Conservation (phyloP, 2,888 invertebrate species). For the Liodrosophila aerea region DNA sequence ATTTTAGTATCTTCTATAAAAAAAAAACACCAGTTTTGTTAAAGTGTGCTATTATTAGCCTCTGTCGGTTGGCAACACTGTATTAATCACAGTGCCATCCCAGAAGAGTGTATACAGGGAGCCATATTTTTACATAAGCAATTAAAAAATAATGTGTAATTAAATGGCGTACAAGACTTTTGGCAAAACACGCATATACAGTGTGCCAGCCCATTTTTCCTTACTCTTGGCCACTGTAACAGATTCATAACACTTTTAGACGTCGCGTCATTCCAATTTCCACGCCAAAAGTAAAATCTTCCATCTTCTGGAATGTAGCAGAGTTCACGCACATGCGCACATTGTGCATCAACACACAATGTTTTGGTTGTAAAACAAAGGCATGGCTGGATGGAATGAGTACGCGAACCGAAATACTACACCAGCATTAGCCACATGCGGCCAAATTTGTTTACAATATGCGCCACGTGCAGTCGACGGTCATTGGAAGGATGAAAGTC, state of each 20-base stretch:
- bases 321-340: slow-evolving; percentile 56
- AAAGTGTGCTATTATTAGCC: too few relatives aligned
- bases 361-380: slow-evolving; percentile 64
- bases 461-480: slow-evolving; percentile 48
- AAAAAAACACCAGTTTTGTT: too few relatives aligned
- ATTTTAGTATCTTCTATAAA: too few relatives aligned
- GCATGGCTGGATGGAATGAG: slow-evolving; percentile 14
- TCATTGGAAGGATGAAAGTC: slow-evolving; percentile 23
- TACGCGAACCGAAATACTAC: slow-evolving; percentile 13
- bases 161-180: background rate
- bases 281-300: slow-evolving; percentile 19
- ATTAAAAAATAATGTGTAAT: background rate
- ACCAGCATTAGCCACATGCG: slow-evolving; percentile 24
- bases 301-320: slow-evolving; percentile 36
- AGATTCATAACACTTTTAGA: slow-evolving; percentile 32
- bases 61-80: too few relatives aligned
- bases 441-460: slow-evolving; percentile 60
- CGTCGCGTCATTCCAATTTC: slow-evolving; percentile 21
- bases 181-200: background rate
- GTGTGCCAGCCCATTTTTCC: background rate
- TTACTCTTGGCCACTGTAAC: slow-evolving; percentile 18
- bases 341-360: slow-evolving; percentile 28
- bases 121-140: too few relatives aligned
- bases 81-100: slow-evolving; percentile 33
- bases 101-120: slow-evolving; percentile 1